Percentiles rank a stretch among this genome's conserved stretches.
These are phyloP conservation scores for Falco cherrug DNA, from an alignment of 2,797 vertebrate species.

Conservation along the genomic window DNA sequence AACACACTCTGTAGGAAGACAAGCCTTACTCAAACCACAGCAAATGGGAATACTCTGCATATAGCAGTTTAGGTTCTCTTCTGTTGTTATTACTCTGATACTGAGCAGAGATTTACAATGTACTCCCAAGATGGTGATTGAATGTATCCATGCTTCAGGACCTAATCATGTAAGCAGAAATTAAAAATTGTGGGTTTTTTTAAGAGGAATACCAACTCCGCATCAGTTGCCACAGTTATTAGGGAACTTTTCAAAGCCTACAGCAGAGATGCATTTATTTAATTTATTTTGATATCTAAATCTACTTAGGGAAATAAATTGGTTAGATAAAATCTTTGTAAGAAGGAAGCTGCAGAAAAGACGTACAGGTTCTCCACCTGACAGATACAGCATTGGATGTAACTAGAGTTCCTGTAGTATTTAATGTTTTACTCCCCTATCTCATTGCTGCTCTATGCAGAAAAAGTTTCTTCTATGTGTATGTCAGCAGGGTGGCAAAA, in stretches of 20 bases:
- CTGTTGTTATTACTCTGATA: background rate
- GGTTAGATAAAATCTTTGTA: background rate
- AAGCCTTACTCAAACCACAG: background rate
- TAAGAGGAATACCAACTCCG: background rate
- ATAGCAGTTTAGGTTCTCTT: background rate
- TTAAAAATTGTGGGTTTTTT: background rate
- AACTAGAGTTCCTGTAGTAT: background rate
- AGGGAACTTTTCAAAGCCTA: background rate
- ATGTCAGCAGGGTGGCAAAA: background rate
- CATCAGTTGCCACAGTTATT: background rate
- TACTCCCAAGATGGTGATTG: background rate
- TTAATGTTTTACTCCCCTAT: background rate
- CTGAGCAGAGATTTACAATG: background rate
- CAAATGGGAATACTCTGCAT: background rate
- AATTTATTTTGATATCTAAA: background rate
- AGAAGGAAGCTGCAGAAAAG: background rate
- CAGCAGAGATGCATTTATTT: background rate
- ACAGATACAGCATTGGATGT: background rate
- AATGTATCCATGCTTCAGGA: background rate
- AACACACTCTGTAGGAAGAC: background rate
- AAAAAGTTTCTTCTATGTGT: background rate
- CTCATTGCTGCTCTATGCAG: background rate
- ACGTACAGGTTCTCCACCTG: background rate
- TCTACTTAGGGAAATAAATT: background rate
- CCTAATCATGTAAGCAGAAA: constrained; percentile 9